Percentiles rank a stretch among this genome's conserved stretches.
These are phyloP conservation scores for Antennarius striatus DNA, from an alignment of 2,113 vertebrate genomes.

Conservation along the genomic window DNA sequence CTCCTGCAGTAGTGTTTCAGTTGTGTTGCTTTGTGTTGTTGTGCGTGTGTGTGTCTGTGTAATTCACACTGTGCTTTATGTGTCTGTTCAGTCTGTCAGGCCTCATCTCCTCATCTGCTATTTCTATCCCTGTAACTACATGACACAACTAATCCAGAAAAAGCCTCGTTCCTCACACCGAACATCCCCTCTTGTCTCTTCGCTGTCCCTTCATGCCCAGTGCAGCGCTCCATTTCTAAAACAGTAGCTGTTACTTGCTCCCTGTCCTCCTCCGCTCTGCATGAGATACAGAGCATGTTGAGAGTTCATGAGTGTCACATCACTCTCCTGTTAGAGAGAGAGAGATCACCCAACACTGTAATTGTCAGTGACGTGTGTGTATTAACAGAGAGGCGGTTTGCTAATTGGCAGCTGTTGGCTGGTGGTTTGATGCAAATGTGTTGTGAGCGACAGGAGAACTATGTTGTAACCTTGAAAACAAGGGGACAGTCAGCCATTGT, in stretches of 20 bases:
- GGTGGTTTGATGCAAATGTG: conserved; percentile 64
- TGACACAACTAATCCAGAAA: conserved; percentile 63
- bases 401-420: conserved; percentile 71
- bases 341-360: conserved; percentile 32
- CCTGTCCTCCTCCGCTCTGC: not conserved
- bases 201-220: conserved; percentile 15
- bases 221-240: conserved; percentile 9
- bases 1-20: too few relatives aligned
- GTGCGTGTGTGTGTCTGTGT: not conserved
- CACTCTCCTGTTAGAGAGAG: conserved; percentile 8
- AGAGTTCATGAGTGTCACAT: conserved; percentile 5
- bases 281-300: not conserved
- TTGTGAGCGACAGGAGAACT: conserved; percentile 51
- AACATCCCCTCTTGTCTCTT: conserved; percentile 41
- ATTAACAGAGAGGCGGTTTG: conserved; percentile 59
- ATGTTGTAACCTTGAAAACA: conserved; percentile 53
- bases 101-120: conserved; percentile 41
- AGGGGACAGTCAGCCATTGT: not conserved
- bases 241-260: conserved; percentile 19
- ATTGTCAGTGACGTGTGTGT: conserved; percentile 55
- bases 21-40: too few relatives aligned
- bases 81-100: conserved; percentile 46
- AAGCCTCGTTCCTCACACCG: conserved; percentile 58
- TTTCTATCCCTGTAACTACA: conserved; percentile 45
- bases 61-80: not conserved